Conservation (phyloP, 2,888 invertebrate genomes). For the Lymantria monacha region DNA sequence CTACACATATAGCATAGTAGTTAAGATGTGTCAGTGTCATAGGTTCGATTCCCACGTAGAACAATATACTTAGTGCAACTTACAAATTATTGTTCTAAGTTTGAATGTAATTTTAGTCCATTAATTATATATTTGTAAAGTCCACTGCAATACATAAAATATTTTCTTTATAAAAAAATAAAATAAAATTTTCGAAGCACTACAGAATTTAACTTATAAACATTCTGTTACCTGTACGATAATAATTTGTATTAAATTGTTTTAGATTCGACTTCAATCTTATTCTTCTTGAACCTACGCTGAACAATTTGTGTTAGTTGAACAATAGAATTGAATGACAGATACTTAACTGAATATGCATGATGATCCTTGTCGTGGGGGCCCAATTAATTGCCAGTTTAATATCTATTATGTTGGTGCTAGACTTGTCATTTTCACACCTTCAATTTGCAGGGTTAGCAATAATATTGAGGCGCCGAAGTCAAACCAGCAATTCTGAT, state of each 20-base stretch:
- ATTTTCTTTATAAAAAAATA: background rate
- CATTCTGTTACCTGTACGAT: background rate
- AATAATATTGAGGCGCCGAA: background rate
- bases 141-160: no score
- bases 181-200: background rate
- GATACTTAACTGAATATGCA: constrained; percentile 69
- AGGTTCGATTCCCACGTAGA: no score
- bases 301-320: constrained; percentile 60
- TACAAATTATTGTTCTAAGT: no score
- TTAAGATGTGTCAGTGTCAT: no score
- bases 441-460: constrained; percentile 56
- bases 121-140: no score
- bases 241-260: background rate
- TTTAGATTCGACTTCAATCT: constrained; percentile 38
- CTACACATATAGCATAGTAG: no score
- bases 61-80: no score
- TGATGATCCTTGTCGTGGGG: constrained; percentile 63
- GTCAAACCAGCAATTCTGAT: background rate
- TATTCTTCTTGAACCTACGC: constrained; percentile 60
- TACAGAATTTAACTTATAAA: background rate
- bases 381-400: constrained; percentile 63
- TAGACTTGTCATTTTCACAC: constrained; percentile 71
- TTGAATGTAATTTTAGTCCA: no score
- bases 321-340: constrained; percentile 69
- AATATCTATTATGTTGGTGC: constrained; percentile 44